These are phyloP conservation scores for Homarus gammarus DNA, from an alignment of 2,888 invertebrate genomes.

Conservation along the genomic window DNA sequence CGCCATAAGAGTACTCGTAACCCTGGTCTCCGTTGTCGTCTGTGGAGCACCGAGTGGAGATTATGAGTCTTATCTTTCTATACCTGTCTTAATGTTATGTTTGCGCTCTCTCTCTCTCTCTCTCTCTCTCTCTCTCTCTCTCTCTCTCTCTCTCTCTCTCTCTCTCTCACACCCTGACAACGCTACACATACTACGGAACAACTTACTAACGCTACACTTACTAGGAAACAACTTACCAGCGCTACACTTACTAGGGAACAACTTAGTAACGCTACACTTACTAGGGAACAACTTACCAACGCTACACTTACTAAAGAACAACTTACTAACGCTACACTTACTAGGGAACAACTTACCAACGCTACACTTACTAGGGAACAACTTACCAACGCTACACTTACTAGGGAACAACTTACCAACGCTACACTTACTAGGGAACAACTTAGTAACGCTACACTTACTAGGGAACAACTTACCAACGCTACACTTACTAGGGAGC, in stretches of 20 bases:
- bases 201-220: conserved; percentile 40
- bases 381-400: conserved; percentile 50
- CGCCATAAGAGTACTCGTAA: conserved; percentile 14
- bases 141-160: conserved; percentile 21
- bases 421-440: no score
- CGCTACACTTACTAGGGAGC: conserved; percentile 33
- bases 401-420: conserved; percentile 16
- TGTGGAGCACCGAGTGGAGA: background rate
- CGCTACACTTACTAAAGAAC: no score
- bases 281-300: conserved; percentile 16
- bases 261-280: no score
- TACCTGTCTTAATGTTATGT: background rate
- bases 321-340: no score
- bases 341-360: conserved; percentile 16
- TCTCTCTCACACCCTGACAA: conserved; percentile 32
- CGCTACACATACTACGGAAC: no score
- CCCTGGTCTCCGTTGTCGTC: background rate
- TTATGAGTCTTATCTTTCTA: no score
- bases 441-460: no score
- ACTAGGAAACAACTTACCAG: conserved; percentile 16
- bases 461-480: conserved; percentile 16
- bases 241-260: no score
- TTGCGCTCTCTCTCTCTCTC: conserved; percentile 23
- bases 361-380: conserved; percentile 33
- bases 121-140: conserved; percentile 31